Evolutionary conservation across 1,140 invertebrate species (phyloP).

Genomic region (Cydia amplana): DNA sequence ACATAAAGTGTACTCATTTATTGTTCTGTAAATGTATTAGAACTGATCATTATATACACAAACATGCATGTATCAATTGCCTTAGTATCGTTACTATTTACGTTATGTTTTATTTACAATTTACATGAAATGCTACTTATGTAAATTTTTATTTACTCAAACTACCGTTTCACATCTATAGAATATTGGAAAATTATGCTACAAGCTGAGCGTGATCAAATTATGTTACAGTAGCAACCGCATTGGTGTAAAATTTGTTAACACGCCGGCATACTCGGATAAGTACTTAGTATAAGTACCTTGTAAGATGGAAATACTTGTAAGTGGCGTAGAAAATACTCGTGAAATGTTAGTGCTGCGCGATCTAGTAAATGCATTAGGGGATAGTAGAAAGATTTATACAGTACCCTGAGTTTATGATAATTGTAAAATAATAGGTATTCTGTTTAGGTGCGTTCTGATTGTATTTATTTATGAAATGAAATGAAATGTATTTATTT

Average conservation of each 20-base stretch:
- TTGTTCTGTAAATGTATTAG: not conserved
- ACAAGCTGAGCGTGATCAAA: not conserved
- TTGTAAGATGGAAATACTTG: conserved; percentile 23
- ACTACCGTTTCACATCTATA: not conserved
- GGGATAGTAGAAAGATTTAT: conserved; percentile 30
- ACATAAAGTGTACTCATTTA: not conserved
- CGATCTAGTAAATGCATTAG: conserved; percentile 48
- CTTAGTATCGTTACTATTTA: not conserved
- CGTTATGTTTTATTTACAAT: not conserved
- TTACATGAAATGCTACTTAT: not conserved
- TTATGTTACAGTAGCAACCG: conserved; percentile 6
- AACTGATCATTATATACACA: not conserved
- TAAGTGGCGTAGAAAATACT: conserved; percentile 8
- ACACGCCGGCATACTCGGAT: conserved; percentile 6
- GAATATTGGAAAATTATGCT: not conserved
- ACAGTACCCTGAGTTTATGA: not conserved
- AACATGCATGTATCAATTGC: not conserved
- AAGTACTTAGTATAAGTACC: conserved; percentile 14
- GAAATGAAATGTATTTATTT: too few relatives aligned
- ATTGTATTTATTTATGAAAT: too few relatives aligned
- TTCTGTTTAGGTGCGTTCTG: too few relatives aligned
- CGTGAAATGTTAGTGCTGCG: conserved; percentile 32
- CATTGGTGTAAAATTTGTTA: conserved; percentile 23
- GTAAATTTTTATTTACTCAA: not conserved
- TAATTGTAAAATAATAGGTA: too few relatives aligned